Base-by-base conservation (phyloP, 2,888 invertebrate genomes). In the Shargacucullia verbasci region DNA sequence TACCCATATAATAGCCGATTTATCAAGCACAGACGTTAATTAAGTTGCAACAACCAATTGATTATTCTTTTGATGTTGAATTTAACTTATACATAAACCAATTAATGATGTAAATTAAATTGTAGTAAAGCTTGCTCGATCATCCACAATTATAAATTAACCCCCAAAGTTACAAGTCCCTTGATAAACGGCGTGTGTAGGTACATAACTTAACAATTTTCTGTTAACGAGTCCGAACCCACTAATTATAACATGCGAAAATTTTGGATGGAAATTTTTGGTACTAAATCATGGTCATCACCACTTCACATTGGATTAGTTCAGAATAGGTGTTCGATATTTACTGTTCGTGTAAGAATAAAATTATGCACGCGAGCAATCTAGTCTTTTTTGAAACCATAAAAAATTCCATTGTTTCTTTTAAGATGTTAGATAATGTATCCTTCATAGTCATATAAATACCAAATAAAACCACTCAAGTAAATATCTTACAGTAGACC, bases 51-150 rank as follows among this genome's bases (percentile, higher is more conserved):
- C 39, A 48, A 11, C 38, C 60, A 68, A 47, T 62, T 62, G 20
- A 62, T 54, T 35, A 55, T 55, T 37, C 35, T 9, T 49, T 55
- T 45, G 29, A 31, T 33, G 35, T 40, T 20, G 13, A 55, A 62
- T 44, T 54, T 8, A 40, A 62, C 29, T 2, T 13, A 27, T n/a
- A 46, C n/a, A 45, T 45, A 55, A 41, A 13, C 7, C 8, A 37
- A 40, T 15, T 45, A 31, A 41, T 45, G 29, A 10, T 15, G 4
- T 25, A 41, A 67, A 61, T 61, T 48, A 53, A 61, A 44, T 62
- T 69, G 47, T 62, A 45, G 34, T 60, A 55, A 48, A 62, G 63
- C 39, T 58, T 38, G 39, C 48, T 62, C 39, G 48, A 55, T 45
- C 48, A 55, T 41, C 38, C 33, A 48, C 39, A 20, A 13, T 64